A percentile compares a stretch with the other conserved stretches of the same genome.
phyloP scores from a whole-genome alignment of 2,797 vertebrate genomes.

The Apogon talboti region DNA sequence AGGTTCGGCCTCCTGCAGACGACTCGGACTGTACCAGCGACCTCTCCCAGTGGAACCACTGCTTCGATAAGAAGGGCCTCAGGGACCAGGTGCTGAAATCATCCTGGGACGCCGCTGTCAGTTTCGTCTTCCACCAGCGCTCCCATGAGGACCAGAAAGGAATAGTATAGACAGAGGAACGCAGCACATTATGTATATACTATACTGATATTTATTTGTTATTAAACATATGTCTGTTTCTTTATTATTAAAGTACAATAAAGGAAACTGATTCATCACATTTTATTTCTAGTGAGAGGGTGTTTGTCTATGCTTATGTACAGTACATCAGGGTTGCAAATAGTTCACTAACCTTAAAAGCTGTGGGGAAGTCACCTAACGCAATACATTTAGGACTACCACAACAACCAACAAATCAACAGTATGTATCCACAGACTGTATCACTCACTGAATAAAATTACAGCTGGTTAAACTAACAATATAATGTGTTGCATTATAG shows the following conservation, averaged over 20 bases:
- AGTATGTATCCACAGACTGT: too few species aligned
- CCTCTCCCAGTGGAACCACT: conserved; percentile 96
- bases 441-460: too few species aligned
- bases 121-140: conserved; percentile 93
- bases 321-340: not conserved
- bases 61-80: conserved; percentile 88
- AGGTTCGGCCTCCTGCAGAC: conserved; percentile 87
- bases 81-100: conserved; percentile 90
- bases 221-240: not conserved
- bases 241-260: conserved; percentile 31
- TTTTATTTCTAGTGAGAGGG: too few species aligned
- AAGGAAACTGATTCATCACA: conserved; percentile 11
- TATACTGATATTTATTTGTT: conserved; percentile 51
- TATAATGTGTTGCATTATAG: too few species aligned
- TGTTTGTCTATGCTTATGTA: too few species aligned
- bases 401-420: too few species aligned
- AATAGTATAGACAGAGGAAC: conserved; percentile 69
- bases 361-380: too few species aligned
- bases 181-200: conserved; percentile 6
- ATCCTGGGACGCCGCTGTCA: conserved; percentile 91
- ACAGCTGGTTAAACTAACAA: too few species aligned
- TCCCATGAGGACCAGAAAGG: conserved; percentile 93
- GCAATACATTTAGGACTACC: too few species aligned
- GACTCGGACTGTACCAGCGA: conserved; percentile 92
- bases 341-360: not conserved